Evolutionary conservation across 2,113 vertebrate species (phyloP).

Genomic region (Hydrolagus affinis): DNA sequence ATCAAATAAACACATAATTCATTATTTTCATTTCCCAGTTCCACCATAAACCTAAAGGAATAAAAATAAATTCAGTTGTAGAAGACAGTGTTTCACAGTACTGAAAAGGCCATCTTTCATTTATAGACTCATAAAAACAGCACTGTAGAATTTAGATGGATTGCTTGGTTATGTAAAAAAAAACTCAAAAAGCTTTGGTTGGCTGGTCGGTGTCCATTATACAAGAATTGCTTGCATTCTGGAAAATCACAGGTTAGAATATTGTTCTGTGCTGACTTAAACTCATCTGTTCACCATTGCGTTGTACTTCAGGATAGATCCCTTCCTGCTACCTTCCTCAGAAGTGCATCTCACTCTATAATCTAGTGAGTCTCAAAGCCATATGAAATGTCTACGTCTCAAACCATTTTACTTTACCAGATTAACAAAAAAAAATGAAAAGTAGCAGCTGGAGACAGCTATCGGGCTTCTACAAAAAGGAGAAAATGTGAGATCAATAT

Average conservation of each 20-base stretch:
- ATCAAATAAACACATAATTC: background rate
- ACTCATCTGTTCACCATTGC: background rate
- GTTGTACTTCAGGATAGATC: background rate
- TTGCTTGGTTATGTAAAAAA: background rate
- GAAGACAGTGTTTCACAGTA: background rate
- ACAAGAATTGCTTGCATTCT: background rate
- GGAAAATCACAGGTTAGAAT: background rate
- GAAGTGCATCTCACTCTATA: background rate
- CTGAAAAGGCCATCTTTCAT: slow-evolving; percentile 6
- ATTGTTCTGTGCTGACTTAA: background rate
- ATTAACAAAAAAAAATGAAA: background rate
- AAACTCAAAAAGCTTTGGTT: slow-evolving; percentile 1
- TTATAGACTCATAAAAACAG: slow-evolving; percentile 12
- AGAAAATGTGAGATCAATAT: background rate
- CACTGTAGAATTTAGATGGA: background rate
- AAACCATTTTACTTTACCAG: background rate
- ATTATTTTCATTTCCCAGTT: background rate
- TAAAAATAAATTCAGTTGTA: slow-evolving; percentile 5
- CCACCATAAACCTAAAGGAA: slow-evolving; percentile 4
- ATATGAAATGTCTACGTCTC: background rate
- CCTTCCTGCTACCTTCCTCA: background rate
- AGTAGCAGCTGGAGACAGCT: background rate
- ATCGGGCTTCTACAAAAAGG: background rate
- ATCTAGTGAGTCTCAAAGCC: background rate
- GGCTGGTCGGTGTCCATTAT: background rate